Percentiles rank a stretch among this genome's conserved stretches.
Conservation (phyloP, 2,888 invertebrate species). For the Chalcosyrphus nemorum region DNA sequence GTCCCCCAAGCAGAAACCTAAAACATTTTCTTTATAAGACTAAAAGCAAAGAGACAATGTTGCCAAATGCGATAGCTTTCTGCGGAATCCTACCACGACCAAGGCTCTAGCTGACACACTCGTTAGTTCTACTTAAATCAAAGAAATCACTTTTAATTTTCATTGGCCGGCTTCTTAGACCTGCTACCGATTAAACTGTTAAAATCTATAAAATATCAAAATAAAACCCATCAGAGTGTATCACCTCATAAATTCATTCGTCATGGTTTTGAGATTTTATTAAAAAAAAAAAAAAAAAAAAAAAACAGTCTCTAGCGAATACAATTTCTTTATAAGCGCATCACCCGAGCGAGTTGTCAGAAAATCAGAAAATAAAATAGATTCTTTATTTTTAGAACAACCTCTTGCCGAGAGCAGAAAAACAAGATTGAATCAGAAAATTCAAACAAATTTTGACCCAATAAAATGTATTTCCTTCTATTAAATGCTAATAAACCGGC, state of each 20-base stretch:
- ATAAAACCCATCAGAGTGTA: neutral
- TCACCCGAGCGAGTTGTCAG: neutral
- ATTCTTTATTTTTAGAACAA: constrained; percentile 2
- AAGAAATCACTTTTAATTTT: constrained; percentile 38
- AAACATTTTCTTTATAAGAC: neutral
- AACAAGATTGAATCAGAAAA: neutral
- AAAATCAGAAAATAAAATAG: too few relatives aligned
- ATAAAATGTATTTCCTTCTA: constrained; percentile 41
- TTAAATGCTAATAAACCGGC: constrained; percentile 35
- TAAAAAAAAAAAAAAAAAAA: too few relatives aligned
- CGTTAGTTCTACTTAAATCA: constrained; percentile 20
- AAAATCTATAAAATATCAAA: neutral
- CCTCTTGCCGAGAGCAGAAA: neutral
- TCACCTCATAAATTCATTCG: neutral
- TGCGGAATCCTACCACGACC: neutral
- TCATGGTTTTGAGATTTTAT: neutral
- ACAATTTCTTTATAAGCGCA: neutral
- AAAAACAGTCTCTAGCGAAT: too few relatives aligned
- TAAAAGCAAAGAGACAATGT: neutral
- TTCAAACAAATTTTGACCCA: neutral
- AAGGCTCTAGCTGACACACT: neutral
- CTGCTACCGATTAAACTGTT: neutral
- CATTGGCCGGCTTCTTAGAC: constrained; percentile 1
- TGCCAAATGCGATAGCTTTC: constrained; percentile 2
- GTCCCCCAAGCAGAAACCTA: neutral